Evolutionary conservation across 1,140 invertebrate genomes (phyloP).

Genomic region (Drosophila parvula): DNA sequence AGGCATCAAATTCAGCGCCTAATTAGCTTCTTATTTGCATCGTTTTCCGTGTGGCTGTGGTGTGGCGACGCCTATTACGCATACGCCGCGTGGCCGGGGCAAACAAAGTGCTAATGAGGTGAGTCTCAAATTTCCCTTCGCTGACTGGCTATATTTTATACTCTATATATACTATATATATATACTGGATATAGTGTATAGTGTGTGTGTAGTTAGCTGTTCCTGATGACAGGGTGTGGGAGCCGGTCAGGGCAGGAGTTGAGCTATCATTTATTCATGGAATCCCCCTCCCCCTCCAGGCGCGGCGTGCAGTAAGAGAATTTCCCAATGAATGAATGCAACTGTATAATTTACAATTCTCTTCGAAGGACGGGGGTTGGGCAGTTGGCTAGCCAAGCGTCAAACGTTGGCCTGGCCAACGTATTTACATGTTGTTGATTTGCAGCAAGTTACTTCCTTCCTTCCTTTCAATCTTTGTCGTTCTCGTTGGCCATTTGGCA

Average conservation of each 20-base stretch:
- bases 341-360: slow-evolving; percentile 39
- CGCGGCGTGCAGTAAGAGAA: not conserved
- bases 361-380: not conserved
- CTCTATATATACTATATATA: not conserved
- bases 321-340: slow-evolving; percentile 42
- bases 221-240: slow-evolving; percentile 12
- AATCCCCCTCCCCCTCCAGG: slow-evolving; percentile 11
- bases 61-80: slow-evolving; percentile 41
- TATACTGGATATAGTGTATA: not conserved
- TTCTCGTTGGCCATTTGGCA: slow-evolving; percentile 41
- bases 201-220: not conserved
- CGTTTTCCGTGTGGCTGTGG: slow-evolving; percentile 15
- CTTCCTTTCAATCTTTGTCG: slow-evolving; percentile 24
- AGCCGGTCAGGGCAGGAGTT: not conserved
- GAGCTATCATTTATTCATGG: slow-evolving; percentile 49
- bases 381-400: slow-evolving; percentile 44
- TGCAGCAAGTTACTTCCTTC: slow-evolving; percentile 69
- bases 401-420: slow-evolving; percentile 55
- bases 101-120: slow-evolving; percentile 55
- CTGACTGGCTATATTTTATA: not conserved
- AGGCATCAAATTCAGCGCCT: slow-evolving; percentile 52
- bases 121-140: slow-evolving; percentile 41
- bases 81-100: slow-evolving; percentile 29
- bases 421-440: slow-evolving; percentile 77
- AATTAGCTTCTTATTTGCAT: slow-evolving; percentile 56